Evolutionary conservation across 2,888 invertebrate species (phyloP).

Genomic region (Steinernema scapterisci): DNA sequence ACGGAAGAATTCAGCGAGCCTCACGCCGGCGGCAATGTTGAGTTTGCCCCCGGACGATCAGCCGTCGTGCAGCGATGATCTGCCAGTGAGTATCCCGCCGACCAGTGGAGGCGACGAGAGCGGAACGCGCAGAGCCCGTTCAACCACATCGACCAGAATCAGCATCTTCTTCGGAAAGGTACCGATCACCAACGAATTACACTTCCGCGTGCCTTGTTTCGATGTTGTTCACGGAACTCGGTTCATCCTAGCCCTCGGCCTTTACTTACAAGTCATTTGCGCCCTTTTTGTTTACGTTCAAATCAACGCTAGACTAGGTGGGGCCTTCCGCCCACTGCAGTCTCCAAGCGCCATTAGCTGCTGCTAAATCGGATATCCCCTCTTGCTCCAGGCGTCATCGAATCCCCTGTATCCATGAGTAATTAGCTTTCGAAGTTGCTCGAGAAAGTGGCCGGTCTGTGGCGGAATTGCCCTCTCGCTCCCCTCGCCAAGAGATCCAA

Average conservation of each 20-base stretch:
- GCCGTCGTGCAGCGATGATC: constrained; percentile 46
- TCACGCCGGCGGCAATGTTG: not conserved
- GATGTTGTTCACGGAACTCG: no score
- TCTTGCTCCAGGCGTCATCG: constrained; percentile 6
- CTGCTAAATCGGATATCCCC: constrained; percentile 2
- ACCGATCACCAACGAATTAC: not conserved
- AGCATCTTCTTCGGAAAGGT: constrained; percentile 54
- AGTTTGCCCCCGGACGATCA: constrained; percentile 32
- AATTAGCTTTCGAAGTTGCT: not conserved
- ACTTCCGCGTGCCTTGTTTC: no score
- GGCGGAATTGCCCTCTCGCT: not conserved
- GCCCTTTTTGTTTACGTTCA: not conserved
- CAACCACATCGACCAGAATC: constrained; percentile 51
- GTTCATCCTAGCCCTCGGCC: no score
- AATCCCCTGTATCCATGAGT: constrained; percentile 23
- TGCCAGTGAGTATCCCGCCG: constrained; percentile 2
- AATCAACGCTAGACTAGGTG: not conserved
- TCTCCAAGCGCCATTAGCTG: not conserved
- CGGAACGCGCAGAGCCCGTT: constrained; percentile 51
- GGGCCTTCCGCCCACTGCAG: not conserved
- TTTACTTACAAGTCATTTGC: no score
- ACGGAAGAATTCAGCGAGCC: constrained; percentile 13
- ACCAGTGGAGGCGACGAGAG: constrained; percentile 43
- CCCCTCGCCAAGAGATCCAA: not conserved
- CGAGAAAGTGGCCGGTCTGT: no score